A percentile compares a stretch with the other conserved stretches of the same genome.
These are phyloP conservation scores for Psix sp. DNA, from an alignment of 1,140 invertebrate species.

Conservation along the genomic window DNA sequence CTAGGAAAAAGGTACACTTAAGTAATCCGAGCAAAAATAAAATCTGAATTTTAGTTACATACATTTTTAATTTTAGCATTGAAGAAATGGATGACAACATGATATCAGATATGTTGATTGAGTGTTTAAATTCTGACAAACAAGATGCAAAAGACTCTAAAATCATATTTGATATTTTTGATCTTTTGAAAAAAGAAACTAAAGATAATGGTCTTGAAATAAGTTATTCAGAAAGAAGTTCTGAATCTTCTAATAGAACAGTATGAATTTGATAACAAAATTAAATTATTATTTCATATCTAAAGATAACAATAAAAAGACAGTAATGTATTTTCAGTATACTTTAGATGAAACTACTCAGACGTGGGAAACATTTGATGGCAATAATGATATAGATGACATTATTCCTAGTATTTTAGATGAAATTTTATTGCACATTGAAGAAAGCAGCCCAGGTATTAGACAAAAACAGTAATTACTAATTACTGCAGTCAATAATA, in stretches of 20 bases:
- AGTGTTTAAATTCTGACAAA: neutral
- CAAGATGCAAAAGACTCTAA: neutral
- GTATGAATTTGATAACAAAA: neutral
- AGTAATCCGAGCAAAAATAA: conserved; percentile 79
- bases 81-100: neutral
- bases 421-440: neutral
- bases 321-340: conserved; percentile 3
- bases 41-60: no score
- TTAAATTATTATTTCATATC: neutral
- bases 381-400: neutral
- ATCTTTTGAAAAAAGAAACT: neutral
- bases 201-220: neutral
- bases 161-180: conserved; percentile 3
- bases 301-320: neutral
- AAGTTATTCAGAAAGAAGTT: neutral
- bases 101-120: neutral
- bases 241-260: neutral
- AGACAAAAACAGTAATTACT: no score
- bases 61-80: neutral
- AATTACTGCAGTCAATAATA: no score
- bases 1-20: conserved; percentile 78
- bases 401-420: neutral
- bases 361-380: conserved; percentile 3
- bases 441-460: no score
- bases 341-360: conserved; percentile 1